Conservation (phyloP, 2,797 vertebrate species). For the Miichthys miiuy region DNA sequence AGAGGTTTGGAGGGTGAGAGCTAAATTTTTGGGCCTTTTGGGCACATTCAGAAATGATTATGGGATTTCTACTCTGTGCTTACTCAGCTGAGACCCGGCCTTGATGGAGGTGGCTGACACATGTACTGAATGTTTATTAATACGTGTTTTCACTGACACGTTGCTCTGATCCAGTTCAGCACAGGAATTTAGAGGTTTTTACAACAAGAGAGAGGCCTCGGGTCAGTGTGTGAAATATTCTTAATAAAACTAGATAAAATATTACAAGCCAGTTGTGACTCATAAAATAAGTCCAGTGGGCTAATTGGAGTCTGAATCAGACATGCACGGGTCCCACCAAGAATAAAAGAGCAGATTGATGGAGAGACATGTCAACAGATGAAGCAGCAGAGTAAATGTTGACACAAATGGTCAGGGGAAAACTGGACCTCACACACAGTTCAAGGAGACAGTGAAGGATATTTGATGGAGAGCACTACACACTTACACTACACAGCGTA, state of each 20-base stretch:
- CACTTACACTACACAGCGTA: background rate
- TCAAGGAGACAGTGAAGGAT: conserved; percentile 11
- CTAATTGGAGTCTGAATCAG: conserved; percentile 42
- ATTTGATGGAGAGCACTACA: background rate
- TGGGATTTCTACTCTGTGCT: conserved; percentile 70
- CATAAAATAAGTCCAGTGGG: conserved; percentile 56
- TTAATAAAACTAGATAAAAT: conserved; percentile 48
- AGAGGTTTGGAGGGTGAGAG: conserved; percentile 60
- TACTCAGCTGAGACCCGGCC: conserved; percentile 69
- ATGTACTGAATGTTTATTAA: conserved; percentile 47
- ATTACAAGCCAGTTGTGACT: conserved; percentile 51
- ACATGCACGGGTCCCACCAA: background rate
- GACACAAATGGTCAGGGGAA: conserved; percentile 25
- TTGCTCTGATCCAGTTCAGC: conserved; percentile 39
- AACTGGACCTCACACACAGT: conserved; percentile 42
- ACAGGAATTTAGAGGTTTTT: conserved; percentile 33
- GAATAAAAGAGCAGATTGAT: conserved; percentile 53
- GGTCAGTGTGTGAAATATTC: conserved; percentile 32
- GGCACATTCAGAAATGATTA: conserved; percentile 77
- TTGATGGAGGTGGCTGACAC: conserved; percentile 57
- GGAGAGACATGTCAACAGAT: conserved; percentile 43
- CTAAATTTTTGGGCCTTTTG: conserved; percentile 65
- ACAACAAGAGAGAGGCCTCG: conserved; percentile 18
- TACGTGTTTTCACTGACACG: conserved; percentile 39
- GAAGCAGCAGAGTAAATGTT: conserved; percentile 43